These are phyloP conservation scores for Acleris literana DNA, from an alignment of 2,888 invertebrate genomes.

Conservation along the genomic window DNA sequence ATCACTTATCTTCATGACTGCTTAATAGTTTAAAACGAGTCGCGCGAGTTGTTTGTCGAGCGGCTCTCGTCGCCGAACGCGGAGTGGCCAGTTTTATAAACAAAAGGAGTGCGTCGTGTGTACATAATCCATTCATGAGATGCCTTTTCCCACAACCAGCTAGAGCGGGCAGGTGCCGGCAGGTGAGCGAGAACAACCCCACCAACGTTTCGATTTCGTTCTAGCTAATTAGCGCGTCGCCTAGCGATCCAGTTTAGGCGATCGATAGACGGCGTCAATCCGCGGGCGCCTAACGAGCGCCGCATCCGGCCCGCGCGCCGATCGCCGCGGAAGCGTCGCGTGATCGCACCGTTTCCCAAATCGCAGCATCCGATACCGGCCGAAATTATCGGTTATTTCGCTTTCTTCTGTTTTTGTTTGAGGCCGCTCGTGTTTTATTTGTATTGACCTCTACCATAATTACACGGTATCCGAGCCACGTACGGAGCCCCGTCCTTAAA, in stretches of 20 bases:
- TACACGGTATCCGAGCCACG: constrained; percentile 71
- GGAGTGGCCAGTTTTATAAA: constrained; percentile 82
- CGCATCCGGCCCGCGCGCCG: constrained; percentile 54
- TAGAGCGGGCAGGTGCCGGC: constrained; percentile 65
- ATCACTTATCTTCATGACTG: constrained; percentile 46
- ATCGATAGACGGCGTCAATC: constrained; percentile 53
- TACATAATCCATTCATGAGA: constrained; percentile 73
- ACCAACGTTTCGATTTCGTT: constrained; percentile 64
- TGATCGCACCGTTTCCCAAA: constrained; percentile 64
- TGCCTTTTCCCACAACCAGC: constrained; percentile 72
- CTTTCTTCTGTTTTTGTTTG: constrained; percentile 77
- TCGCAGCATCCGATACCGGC: constrained; percentile 68
- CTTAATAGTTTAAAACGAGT: constrained; percentile 44
- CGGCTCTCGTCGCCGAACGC: constrained; percentile 64
- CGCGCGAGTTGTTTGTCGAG: constrained; percentile 57
- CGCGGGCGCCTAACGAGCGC: constrained; percentile 54
- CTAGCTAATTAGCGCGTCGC: constrained; percentile 55
- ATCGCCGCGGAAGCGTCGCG: constrained; percentile 63
- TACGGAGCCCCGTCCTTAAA: constrained; percentile 72
- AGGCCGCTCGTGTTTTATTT: constrained; percentile 72
- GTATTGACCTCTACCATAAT: constrained; percentile 81
- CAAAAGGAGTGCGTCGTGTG: constrained; percentile 69
- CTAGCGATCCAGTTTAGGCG: constrained; percentile 48
- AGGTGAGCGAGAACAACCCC: constrained; percentile 44
- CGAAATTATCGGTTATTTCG: constrained; percentile 79